These are phyloP conservation scores for Troides oblongomaculatus DNA, from an alignment of 2,888 invertebrate species.

Conservation along the genomic window DNA sequence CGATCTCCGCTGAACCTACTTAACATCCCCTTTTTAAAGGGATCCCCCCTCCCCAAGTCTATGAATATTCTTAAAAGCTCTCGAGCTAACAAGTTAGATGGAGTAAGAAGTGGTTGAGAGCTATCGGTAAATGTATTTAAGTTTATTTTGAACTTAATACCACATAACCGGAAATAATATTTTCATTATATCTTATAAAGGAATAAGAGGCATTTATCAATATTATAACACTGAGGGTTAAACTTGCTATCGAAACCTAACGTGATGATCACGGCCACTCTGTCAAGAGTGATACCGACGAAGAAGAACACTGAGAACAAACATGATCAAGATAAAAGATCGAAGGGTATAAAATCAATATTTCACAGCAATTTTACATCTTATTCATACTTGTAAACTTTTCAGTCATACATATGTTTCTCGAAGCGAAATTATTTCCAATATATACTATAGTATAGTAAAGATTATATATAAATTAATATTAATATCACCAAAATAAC, in stretches of 20 bases:
- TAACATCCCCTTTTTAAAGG: slow-evolving; percentile 38
- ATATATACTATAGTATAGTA: background rate
- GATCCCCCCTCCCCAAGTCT: slow-evolving; percentile 33
- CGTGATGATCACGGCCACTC: too few relatives aligned
- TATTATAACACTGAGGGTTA: too few relatives aligned
- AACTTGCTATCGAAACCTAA: too few relatives aligned
- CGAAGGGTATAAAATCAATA: too few relatives aligned
- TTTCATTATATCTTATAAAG: background rate
- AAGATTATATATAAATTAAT: background rate
- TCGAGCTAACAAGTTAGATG: slow-evolving; percentile 37
- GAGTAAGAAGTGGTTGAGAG: slow-evolving; percentile 15
- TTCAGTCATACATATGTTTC: too few relatives aligned
- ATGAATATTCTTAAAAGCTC: slow-evolving; percentile 51
- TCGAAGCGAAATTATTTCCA: too few relatives aligned
- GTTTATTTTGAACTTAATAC: background rate
- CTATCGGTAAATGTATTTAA: slow-evolving; percentile 3
- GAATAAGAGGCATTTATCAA: background rate
- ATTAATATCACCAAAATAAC: background rate
- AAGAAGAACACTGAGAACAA: too few relatives aligned
- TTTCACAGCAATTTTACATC: too few relatives aligned
- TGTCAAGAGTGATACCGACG: too few relatives aligned
- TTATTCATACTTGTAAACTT: too few relatives aligned
- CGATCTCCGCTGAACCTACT: slow-evolving; percentile 38
- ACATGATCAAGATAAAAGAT: too few relatives aligned
- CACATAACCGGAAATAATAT: background rate